Evolutionary conservation across 2,113 vertebrate species (phyloP), one percentile per base, ranked within the genome.

Genomic region (Capra hircus): DNA sequence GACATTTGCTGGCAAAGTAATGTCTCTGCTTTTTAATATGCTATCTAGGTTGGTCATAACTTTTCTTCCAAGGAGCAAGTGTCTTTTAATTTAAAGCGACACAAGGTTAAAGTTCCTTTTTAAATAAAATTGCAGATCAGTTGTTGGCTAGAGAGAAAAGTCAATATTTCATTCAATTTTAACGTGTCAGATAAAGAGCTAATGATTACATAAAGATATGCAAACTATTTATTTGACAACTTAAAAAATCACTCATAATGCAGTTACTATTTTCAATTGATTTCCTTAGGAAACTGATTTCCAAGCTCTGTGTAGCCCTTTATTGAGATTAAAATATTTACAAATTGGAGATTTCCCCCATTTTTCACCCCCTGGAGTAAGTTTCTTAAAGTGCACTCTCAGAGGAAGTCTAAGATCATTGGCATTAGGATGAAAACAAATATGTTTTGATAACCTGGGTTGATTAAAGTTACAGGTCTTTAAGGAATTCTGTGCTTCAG

Each of bases 141-240:
- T 14, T 95, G 9, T 62, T 91, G 74, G 53, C 43, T 23, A 82
- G 43, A 92, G 28, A 96, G 23, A 92, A 97, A 97, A 92, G 19
- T 94, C 88, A 97, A 52, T 89, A 94, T 92, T 97, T 92, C 15
- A 88, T 67, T 92, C 25, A 1, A 90, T 91, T 88, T 96, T 91
- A 88, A 95, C 88, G 27, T 90, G 82, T 93, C 21, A 48, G 95
- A 86, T 91, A 94, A 96, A 87, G 48, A 97, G 40, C 27, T 94
- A 86, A 78, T 85, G 83, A 96, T 92, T 92, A 88, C 78, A 78
- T 89, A 28, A 90, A 92, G 94, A 95, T 85, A 88, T 91, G 21
- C 25, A 94, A 97, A 89, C 17, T 15, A 85, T 74, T 87, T 95
- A 80, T 80, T 96, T 97, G 81, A 90, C 16, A 90, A 80, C 43